Evolutionary conservation across 2,888 invertebrate genomes (phyloP).

Genomic region (Melangyna quadrimaculata): DNA sequence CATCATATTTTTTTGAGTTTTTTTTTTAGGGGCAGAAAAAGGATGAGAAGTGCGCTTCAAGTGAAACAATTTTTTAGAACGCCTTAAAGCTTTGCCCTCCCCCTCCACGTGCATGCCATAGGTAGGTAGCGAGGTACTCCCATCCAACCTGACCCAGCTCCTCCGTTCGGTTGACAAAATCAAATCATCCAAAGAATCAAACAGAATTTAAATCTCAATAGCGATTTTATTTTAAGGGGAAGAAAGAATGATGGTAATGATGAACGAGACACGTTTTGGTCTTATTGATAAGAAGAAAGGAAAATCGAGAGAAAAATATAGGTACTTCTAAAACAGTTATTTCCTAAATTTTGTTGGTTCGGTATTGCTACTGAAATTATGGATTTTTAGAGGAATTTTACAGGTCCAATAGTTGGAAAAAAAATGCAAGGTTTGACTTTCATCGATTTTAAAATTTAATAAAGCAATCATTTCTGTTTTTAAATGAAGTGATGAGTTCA

Average conservation of each 20-base stretch:
- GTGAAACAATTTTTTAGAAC: conserved; percentile 46
- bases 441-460: too few relatives aligned
- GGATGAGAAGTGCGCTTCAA: conserved; percentile 4
- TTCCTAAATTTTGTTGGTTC: not conserved
- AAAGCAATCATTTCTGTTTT: too few relatives aligned
- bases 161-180: conserved; percentile 2
- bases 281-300: not conserved
- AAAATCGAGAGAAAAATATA: not conserved
- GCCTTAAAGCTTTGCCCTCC: not conserved
- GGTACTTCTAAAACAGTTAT: not conserved
- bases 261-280: not conserved
- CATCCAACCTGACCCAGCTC: not conserved
- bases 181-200: conserved; percentile 39
- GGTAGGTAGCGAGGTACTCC: too few relatives aligned
- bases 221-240: conserved; percentile 5
- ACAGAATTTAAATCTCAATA: conserved; percentile 58
- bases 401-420: not conserved
- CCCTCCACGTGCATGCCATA: too few relatives aligned
- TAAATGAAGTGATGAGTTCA: too few relatives aligned
- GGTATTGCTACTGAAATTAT: not conserved
- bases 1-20: conserved; percentile 27
- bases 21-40: not conserved
- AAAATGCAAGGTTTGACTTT: too few relatives aligned
- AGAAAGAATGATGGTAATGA: conserved; percentile 8
- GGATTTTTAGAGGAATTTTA: not conserved